Evolutionary conservation across 1,140 invertebrate species (phyloP), one percentile per base, ranked within the genome.

Genomic region (Euborellia annulipes): DNA sequence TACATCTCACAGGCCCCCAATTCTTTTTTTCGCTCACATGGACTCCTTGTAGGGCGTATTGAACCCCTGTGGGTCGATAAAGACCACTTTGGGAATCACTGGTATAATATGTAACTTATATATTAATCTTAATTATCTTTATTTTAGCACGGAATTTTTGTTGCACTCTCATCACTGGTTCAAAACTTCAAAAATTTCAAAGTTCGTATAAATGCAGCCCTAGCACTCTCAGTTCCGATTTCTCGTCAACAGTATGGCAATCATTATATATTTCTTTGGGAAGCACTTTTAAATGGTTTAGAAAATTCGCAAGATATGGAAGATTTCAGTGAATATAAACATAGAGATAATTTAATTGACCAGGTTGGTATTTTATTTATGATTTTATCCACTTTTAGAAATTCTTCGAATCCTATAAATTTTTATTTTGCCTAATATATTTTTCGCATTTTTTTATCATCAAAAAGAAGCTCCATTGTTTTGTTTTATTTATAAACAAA

Each of bases 201-300:
- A 64, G 75, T 78, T n/a, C 73, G 85, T 18, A 87, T 85, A 48
- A 89, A 85, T 61, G 85, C 85, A 8, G 79, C 81, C 1, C 67
- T 73, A 43, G 85, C 85, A 1, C 56, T 91, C 32, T 70, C 75
- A 0, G 68, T 79, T 54, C 69, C 76, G 43, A 46, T 57, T 20
- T 50, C 57, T 3, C 64, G 82, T 11, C 41, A 57, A 13, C 63
- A 70, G 19, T 84, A 83, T 54, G 82, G 73, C 0, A 57, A 62
- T 6, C 68, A 75, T 43, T 78, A 71, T 52, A 53, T 67, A 4
- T 54, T 48, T 4, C 61, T 83, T 8, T 90, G 85, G 85, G 65
- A 69, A 13, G 72, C 71, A 17, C 58, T 87, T 1, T 60, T 85
- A 20, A 64, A 68, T 32, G 79, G 78, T 4, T 68, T 87, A 50